A percentile compares a stretch with the other conserved stretches of the same genome.
phyloP scores from a whole-genome alignment of 2,888 invertebrate species.

The Bombylius discolor region DNA sequence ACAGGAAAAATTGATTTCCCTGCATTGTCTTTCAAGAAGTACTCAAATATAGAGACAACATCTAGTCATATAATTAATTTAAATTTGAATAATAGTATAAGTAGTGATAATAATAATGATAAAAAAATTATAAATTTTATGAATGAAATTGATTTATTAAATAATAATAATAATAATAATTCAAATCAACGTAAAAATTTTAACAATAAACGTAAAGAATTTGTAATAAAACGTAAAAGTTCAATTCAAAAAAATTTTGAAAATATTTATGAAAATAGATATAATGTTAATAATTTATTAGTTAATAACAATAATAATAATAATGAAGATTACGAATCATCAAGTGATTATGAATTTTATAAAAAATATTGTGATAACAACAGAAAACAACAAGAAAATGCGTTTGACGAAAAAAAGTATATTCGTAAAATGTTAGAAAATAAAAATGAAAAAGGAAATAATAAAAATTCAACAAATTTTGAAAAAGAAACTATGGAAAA shows the following conservation, averaged over 20 bases:
- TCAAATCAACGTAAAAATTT: too few relatives aligned
- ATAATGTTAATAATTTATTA: not conserved
- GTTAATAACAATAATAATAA: too few relatives aligned
- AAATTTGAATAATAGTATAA: not conserved
- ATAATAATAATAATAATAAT: not conserved
- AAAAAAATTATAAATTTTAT: not conserved
- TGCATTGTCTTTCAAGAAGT: too few relatives aligned
- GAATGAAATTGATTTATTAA: slow-evolving; percentile 1
- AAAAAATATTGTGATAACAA: not conserved
- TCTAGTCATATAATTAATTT: too few relatives aligned
- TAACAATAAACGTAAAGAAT: slow-evolving; percentile 7
- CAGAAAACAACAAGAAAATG: not conserved
- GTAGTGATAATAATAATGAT: not conserved
- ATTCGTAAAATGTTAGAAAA: slow-evolving; percentile 7
- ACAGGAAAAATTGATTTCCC: slow-evolving; percentile 4
- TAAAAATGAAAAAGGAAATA: slow-evolving; percentile 1
- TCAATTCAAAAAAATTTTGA: slow-evolving; percentile 6
- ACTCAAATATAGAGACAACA: too few relatives aligned
- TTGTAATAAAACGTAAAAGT: slow-evolving; percentile 9
- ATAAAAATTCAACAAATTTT: slow-evolving; percentile 13
- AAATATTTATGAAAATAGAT: not conserved
- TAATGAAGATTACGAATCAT: slow-evolving; percentile 2
- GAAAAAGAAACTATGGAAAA: slow-evolving; percentile 15
- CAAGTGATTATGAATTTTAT: not conserved
- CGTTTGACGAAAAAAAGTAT: slow-evolving; percentile 12